A percentile compares a stretch with the other conserved stretches of the same genome.
Conservation (phyloP, 2,888 invertebrate genomes). For the Watsonalla cultraria region DNA sequence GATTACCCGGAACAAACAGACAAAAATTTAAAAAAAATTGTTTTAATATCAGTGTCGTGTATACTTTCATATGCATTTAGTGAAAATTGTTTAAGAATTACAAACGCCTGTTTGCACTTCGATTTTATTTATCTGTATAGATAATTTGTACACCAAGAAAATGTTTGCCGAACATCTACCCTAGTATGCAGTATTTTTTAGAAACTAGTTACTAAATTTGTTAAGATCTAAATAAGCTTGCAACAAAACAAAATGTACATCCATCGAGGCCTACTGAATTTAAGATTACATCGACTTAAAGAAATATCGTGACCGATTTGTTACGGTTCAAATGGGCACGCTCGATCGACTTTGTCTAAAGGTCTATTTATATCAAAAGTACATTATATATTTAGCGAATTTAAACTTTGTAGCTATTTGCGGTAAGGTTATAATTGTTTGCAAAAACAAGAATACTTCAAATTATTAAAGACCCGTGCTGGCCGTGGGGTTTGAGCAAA, state of each 20-base stretch:
- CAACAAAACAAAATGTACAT: background rate
- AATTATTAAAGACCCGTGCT: too few relatives aligned
- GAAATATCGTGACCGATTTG: slow-evolving; percentile 16
- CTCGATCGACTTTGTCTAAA: slow-evolving; percentile 11
- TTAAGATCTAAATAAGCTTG: background rate
- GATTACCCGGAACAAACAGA: too few relatives aligned
- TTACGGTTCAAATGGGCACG: slow-evolving; percentile 12
- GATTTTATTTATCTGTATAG: too few relatives aligned
- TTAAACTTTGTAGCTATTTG: background rate
- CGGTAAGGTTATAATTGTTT: too few relatives aligned
- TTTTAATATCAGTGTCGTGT: too few relatives aligned
- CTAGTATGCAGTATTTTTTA: too few relatives aligned
- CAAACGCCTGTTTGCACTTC: too few relatives aligned
- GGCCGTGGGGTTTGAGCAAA: too few relatives aligned
- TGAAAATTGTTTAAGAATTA: too few relatives aligned
- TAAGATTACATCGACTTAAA: background rate
- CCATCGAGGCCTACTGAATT: background rate
- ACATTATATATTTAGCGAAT: background rate
- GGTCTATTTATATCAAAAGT: background rate
- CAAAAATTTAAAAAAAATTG: too few relatives aligned
- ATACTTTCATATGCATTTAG: too few relatives aligned
- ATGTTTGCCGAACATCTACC: background rate
- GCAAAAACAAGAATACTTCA: too few relatives aligned
- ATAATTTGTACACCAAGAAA: background rate
- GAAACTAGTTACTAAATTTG: background rate